phyloP scores from a whole-genome alignment of 2,888 invertebrate genomes.

The Drosophila anomelani region DNA sequence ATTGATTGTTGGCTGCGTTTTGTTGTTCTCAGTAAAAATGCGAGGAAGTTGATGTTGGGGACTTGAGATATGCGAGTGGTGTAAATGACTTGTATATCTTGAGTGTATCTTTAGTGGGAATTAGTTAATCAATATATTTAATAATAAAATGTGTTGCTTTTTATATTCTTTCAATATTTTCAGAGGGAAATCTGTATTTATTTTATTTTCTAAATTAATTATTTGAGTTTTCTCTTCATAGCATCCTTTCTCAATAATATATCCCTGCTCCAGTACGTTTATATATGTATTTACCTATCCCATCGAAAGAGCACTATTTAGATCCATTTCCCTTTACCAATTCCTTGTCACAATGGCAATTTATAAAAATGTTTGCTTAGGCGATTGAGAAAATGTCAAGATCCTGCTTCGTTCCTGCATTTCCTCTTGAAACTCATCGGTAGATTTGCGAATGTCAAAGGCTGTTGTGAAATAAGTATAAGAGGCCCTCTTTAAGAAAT shows the following conservation, averaged over 20 bases:
- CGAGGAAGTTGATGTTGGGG: constrained; percentile 51
- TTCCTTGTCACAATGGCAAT: constrained; percentile 13
- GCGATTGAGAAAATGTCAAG: constrained; percentile 55
- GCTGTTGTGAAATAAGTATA: constrained; percentile 13
- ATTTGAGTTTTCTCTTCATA: background rate
- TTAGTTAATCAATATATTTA: background rate
- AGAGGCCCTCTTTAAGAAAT: constrained; percentile 13
- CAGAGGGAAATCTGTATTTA: background rate
- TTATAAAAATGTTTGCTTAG: constrained; percentile 40
- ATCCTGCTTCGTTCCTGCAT: constrained; percentile 1
- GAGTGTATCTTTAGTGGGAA: background rate
- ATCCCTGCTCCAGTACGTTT: background rate
- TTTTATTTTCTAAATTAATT: background rate
- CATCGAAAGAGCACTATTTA: constrained; percentile 6
- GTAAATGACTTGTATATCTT: background rate
- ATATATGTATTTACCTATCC: constrained; percentile 18
- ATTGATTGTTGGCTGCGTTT: constrained; percentile 55
- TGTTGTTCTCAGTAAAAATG: constrained; percentile 45
- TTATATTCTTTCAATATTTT: background rate
- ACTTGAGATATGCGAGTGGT: constrained; percentile 2
- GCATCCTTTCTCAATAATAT: background rate
- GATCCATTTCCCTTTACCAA: constrained; percentile 1
- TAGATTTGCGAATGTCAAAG: constrained; percentile 43
- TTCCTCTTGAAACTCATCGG: constrained; percentile 6
- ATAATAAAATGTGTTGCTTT: background rate